These are phyloP conservation scores for Lutjanus erythropterus DNA, from an alignment of 2,113 vertebrate species.

Conservation along the genomic window DNA sequence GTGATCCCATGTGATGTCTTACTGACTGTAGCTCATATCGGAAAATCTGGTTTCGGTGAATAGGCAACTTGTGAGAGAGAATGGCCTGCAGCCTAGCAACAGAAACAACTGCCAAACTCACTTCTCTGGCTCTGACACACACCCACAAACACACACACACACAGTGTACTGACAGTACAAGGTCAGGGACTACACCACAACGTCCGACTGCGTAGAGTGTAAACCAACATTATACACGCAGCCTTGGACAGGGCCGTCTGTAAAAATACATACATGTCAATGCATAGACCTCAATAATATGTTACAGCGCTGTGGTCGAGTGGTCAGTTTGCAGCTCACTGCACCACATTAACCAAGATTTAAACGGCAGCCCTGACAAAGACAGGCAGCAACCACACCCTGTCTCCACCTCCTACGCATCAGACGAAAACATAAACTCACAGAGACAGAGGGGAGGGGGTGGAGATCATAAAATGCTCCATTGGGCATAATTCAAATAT, in stretches of 20 bases:
- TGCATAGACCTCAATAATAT: conserved; percentile 29
- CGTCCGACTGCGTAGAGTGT: not conserved
- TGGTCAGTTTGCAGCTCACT: conserved; percentile 37
- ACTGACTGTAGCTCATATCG: conserved; percentile 9
- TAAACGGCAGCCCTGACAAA: conserved; percentile 41
- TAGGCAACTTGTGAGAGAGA: conserved; percentile 51
- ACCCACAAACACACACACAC: conserved; percentile 5
- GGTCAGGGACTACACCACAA: conserved; percentile 29
- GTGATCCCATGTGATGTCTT: conserved; percentile 44
- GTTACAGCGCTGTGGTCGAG: conserved; percentile 4
- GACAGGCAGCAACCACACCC: conserved; percentile 65
- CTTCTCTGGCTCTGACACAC: conserved; percentile 1
- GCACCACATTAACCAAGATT: conserved; percentile 27
- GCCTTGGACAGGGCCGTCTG: conserved; percentile 10
- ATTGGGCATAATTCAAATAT: conserved; percentile 60
- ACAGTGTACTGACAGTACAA: conserved; percentile 31
- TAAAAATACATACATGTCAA: conserved; percentile 38
- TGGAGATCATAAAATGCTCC: conserved; percentile 39
- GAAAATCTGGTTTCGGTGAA: conserved; percentile 36
- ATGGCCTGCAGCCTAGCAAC: conserved; percentile 59
- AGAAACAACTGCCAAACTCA: conserved; percentile 38
- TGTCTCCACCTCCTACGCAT: conserved; percentile 67
- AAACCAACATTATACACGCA: not conserved
- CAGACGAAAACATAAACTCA: conserved; percentile 71
- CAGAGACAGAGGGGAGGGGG: conserved; percentile 16